Evolutionary conservation across 2,797 vertebrate genomes (phyloP).

Genomic region (Lagodon rhomboides): DNA sequence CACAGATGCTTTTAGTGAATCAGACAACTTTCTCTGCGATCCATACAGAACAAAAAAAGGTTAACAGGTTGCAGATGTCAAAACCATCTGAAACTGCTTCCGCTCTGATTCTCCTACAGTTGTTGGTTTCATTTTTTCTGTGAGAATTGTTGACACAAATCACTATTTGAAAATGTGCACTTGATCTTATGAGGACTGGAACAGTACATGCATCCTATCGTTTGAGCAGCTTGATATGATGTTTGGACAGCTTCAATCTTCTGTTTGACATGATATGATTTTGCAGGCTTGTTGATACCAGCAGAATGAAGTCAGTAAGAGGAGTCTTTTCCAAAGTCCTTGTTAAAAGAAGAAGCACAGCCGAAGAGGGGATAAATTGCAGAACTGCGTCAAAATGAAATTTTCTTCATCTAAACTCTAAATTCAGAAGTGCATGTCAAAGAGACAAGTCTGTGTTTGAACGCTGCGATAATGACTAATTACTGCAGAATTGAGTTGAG

Average conservation of each 20-base stretch:
- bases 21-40: conserved; percentile 5
- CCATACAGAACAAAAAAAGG: background rate
- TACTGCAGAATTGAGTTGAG: conserved; percentile 32
- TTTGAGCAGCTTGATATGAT: background rate
- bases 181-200: background rate
- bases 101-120: background rate
- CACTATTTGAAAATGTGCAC: background rate
- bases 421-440: conserved; percentile 27
- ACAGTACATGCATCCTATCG: background rate
- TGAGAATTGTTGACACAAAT: background rate
- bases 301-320: background rate
- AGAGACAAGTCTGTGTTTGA: conserved; percentile 48
- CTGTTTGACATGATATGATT: background rate
- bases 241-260: background rate
- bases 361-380: conserved; percentile 23
- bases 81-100: background rate
- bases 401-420: conserved; percentile 24
- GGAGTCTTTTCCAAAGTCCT: conserved; percentile 27
- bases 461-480: conserved; percentile 59
- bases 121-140: background rate
- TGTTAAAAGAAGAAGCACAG: conserved; percentile 10
- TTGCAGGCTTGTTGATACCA: background rate
- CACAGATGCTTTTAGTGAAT: conserved; percentile 16
- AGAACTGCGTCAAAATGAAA: conserved; percentile 17
- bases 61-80: background rate